Base-by-base conservation (phyloP, 1,140 invertebrate species). In the Penaeus indicus region DNA sequence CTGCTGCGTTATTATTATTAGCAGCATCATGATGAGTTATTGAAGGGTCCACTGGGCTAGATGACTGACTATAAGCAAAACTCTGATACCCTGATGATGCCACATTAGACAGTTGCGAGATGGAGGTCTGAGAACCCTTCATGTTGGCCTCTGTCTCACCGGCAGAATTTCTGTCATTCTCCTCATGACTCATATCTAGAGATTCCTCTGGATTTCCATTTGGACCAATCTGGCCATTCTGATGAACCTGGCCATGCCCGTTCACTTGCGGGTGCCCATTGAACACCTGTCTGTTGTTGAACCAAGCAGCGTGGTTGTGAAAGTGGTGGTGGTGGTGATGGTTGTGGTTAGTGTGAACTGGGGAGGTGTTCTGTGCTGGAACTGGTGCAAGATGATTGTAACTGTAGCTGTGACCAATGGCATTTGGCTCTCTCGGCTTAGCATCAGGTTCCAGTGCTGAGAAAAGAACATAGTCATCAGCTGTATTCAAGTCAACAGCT, bases 61-160 rank as follows among this genome's bases (percentile, higher is more conserved):
- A 97, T 87, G 96, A 97, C 92, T 97, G 97, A 92, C 96, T 97
- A 92, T 97, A 97, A 11, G 96, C 96, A 92, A 97, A 97, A 91
- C 97, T 97, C 93, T 98, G 97, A 92, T 98, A 98, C 3, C 97
- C 97, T 1, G 96, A 97, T 38, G 96, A 97, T 3, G 96, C 96
- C 84, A 97, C 96, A 88, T 96, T 96, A 27, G 96, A 97, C 62
- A 96, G 92, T 85, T 96, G 96, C 88, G 96, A 96, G 85, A 97
- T 96, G 2, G 96, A 96, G 5, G 95, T 94, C 91, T 96, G 95
- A 77, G 95, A 96, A 62, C 95, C 95, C 60, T 89, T 91, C 90
- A 91, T 91, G 62, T 91, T 91, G 79, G 88, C 60, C 42, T 89
- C 87, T 81, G 87, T 87, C 87, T 91, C 91, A n/a, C 91, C 90